Evolutionary conservation across 2,888 invertebrate species (phyloP).

Genomic region (Machimus atricapillus): DNA sequence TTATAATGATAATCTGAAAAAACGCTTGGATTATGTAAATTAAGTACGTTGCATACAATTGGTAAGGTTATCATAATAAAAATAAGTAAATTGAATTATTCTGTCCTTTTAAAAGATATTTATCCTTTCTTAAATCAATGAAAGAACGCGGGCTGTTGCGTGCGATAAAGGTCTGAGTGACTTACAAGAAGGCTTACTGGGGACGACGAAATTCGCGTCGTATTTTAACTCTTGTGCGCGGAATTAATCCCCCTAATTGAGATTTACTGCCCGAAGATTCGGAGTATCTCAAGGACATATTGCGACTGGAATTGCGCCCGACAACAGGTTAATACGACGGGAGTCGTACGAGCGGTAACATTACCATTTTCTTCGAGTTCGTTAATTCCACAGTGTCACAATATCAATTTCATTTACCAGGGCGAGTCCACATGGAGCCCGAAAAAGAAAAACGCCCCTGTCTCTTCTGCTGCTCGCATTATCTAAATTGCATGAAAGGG

Average conservation of each 20-base stretch:
- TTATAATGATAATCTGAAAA: no score
- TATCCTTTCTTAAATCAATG: not conserved
- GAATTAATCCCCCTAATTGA: not conserved
- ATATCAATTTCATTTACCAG: slow-evolving; percentile 26
- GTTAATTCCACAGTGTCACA: slow-evolving; percentile 7
- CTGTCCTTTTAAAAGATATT: not conserved
- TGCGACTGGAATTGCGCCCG: not conserved
- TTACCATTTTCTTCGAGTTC: slow-evolving; percentile 4
- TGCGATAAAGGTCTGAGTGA: not conserved
- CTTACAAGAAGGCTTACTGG: not conserved
- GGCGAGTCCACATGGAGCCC: not conserved
- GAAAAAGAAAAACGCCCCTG: not conserved
- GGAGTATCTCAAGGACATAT: not conserved
- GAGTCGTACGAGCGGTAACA: not conserved
- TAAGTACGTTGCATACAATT: no score
- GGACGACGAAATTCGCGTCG: not conserved
- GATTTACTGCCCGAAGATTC: not conserved
- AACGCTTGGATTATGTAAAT: no score
- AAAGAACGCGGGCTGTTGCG: not conserved
- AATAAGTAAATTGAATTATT: not conserved
- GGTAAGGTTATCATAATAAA: no score
- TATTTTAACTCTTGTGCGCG: not conserved
- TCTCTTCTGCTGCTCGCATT: not conserved
- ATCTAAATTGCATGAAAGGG: not conserved
- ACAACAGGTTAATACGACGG: slow-evolving; percentile 1